Evolutionary conservation across 2,888 invertebrate genomes (phyloP), one percentile per base, ranked within the genome.

Genomic region (Acronicta aceris): DNA sequence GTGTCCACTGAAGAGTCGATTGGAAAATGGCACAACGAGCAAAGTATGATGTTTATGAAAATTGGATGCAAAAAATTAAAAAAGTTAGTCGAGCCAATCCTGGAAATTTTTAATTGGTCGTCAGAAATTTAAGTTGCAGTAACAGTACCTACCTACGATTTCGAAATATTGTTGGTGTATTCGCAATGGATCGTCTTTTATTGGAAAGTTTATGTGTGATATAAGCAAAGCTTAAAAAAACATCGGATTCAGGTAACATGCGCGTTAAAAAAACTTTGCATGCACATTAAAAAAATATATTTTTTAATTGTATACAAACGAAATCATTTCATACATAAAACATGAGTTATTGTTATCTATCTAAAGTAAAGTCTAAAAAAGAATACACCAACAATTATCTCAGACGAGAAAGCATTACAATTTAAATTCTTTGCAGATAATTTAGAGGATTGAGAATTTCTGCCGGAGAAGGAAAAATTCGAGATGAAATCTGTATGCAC

Each of bases 11-110:
- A 89, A 80, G 81, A 89, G 72, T 75, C 77, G 70, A 54, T 61
- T 70, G 76, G 76, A 80, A 92, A 93, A 94, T 94, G 93, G 92
- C 94, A 94, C 94, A 94, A 94, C 92, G 93, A 94, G 87, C 92
- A 90, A 91, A 88, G 84, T 82, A 81, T 83, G 76, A 76, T 74
- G 79, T 75, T 77, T 65, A 66, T 63, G 72, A 76, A 79, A 78
- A 63, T 74, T 79, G 80, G 83, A 81, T 84, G 83, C 83, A 85
- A 88, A 88, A 33, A 86, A 78, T 79, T 55, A 68, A 73, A 61
- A 62, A 67, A 75, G 88, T 92, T 94, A 94, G 90, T 93, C 91
- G 83, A 91, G 88, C 94, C 93, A 94, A 64, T 92, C 93, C 94
- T 94, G 93, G 71, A 93, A 93, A 57, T 38, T n/a, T n/a, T 74